These are phyloP conservation scores for Cheilosia pagana DNA, from an alignment of 2,888 invertebrate genomes.

Conservation along the genomic window DNA sequence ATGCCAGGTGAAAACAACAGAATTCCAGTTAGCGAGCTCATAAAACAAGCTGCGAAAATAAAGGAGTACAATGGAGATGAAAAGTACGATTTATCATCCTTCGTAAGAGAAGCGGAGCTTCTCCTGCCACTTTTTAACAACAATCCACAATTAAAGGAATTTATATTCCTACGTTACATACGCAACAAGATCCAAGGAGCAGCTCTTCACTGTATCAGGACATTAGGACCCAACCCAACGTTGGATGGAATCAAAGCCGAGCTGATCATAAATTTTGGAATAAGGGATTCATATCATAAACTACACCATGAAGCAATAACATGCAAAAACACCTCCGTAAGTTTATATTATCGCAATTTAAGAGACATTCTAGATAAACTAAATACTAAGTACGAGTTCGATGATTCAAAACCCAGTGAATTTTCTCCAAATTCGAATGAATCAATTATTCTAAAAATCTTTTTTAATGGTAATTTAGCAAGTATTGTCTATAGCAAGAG, in stretches of 20 bases:
- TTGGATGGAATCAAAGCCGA: constrained; percentile 60
- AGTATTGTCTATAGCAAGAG: constrained; percentile 66
- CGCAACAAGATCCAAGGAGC: constrained; percentile 52
- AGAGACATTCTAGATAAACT: constrained; percentile 69
- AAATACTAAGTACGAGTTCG: constrained; percentile 68
- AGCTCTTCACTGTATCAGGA: constrained; percentile 40
- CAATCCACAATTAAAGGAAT: constrained; percentile 50
- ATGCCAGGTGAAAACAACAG: constrained; percentile 14
- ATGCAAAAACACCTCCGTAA: constrained; percentile 56
- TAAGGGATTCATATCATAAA: constrained; percentile 52
- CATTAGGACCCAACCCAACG: constrained; percentile 53
- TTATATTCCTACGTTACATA: constrained; percentile 50
- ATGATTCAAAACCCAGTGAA: constrained; percentile 57
- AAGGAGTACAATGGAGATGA: constrained; percentile 53
- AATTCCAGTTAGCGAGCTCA: constrained; percentile 48
- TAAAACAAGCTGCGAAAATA: constrained; percentile 65
- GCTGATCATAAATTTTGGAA: constrained; percentile 53
- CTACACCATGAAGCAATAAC: constrained; percentile 52
- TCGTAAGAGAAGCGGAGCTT: constrained; percentile 62
- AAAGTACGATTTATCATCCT: constrained; percentile 61
- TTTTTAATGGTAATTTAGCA: constrained; percentile 56
- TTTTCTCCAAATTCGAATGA: constrained; percentile 65
- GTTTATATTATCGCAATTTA: constrained; percentile 65
- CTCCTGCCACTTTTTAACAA: constrained; percentile 60
- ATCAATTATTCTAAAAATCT: constrained; percentile 68